phyloP scores from a whole-genome alignment of 2,797 vertebrate genomes.

The Anguilla obscura region DNA sequence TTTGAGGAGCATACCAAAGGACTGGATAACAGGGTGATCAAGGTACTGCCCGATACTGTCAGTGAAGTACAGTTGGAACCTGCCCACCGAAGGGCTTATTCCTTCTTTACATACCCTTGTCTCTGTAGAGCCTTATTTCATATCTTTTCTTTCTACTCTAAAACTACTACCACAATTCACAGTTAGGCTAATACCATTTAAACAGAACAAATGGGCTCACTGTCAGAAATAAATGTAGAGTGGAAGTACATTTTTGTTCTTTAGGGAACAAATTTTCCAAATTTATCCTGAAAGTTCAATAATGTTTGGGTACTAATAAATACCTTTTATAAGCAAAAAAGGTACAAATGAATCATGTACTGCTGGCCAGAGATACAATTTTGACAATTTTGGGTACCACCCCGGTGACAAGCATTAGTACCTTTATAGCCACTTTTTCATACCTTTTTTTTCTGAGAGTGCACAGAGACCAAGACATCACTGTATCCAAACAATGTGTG shows the following conservation, averaged over 20 bases:
- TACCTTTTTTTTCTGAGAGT: too few relatives aligned
- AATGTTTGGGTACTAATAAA: too few relatives aligned
- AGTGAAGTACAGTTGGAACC: background rate
- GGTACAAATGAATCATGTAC: too few relatives aligned
- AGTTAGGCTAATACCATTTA: background rate
- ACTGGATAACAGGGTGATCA: slow-evolving; percentile 81
- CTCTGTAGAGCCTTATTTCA: background rate
- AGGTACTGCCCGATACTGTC: slow-evolving; percentile 65
- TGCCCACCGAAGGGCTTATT: background rate
- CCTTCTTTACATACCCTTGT: background rate
- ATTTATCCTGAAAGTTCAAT: too few relatives aligned
- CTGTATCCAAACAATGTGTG: background rate
- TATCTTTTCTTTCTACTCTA: background rate
- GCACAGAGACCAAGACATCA: background rate
- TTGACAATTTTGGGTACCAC: too few relatives aligned
- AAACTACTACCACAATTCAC: background rate
- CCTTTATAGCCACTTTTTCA: background rate
- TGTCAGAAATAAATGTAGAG: background rate
- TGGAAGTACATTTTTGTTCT: background rate
- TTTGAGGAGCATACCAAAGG: slow-evolving; percentile 88
- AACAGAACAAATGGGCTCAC: background rate
- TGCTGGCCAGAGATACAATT: too few relatives aligned
- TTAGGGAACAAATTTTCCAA: too few relatives aligned
- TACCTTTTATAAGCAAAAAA: too few relatives aligned
- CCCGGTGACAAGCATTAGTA: background rate